Evolutionary conservation across 2,113 vertebrate species (phyloP).

Genomic region (Prolemur simus): DNA sequence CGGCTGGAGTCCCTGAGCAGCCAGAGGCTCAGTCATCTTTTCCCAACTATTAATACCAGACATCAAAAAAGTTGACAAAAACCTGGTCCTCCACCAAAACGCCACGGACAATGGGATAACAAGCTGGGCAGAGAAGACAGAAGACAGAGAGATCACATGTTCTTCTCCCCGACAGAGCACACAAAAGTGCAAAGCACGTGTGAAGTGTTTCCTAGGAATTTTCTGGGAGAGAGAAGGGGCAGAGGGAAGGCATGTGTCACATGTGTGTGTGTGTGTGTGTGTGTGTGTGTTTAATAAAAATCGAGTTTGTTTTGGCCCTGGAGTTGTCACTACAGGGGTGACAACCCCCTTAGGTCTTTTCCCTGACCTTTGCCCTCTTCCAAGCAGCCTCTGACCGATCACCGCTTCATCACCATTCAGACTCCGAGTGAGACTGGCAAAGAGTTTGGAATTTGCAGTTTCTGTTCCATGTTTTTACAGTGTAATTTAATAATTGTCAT

Average conservation of each 20-base stretch:
- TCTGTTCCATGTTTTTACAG: slow-evolving; percentile 12
- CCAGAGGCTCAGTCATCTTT: neutral
- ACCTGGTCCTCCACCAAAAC: neutral
- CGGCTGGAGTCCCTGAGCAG: neutral
- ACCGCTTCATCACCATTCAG: neutral
- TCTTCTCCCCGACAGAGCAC: neutral
- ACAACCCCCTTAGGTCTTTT: neutral
- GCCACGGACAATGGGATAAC: neutral
- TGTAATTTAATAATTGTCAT: neutral
- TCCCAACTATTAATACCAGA: neutral
- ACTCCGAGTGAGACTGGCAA: neutral
- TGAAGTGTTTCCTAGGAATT: neutral
- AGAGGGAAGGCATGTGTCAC: neutral
- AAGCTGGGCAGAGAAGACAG: neutral
- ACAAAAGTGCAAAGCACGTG: neutral
- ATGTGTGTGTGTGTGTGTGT: rapidly evolving
- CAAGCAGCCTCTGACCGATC: neutral
- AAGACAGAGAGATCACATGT: neutral
- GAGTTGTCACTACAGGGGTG: neutral
- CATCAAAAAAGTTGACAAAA: neutral
- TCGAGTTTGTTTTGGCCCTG: neutral
- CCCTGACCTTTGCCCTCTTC: too few species aligned
- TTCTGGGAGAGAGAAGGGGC: neutral
- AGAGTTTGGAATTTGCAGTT: neutral
- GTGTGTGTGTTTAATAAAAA: neutral